Percentiles rank a stretch among this genome's conserved stretches.
phyloP scores from a whole-genome alignment of 2,797 vertebrate species.

The Astyanax mexicanus region DNA sequence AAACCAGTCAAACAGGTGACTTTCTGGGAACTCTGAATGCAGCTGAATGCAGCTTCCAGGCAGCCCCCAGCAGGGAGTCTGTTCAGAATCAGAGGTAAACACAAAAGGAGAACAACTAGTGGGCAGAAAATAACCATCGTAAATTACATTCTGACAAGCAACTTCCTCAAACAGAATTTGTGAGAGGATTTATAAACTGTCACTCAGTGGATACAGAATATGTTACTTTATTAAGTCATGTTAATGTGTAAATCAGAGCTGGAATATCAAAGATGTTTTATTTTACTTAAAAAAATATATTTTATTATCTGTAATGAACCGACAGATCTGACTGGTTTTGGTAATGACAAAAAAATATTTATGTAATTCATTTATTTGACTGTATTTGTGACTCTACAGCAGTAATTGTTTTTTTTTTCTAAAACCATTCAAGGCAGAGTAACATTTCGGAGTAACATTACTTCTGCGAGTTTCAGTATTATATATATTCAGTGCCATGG shows the following conservation, averaged over 20 bases:
- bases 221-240: background rate
- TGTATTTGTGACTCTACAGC: too few species aligned
- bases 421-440: too few species aligned
- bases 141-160: background rate
- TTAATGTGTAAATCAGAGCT: background rate
- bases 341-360: too few species aligned
- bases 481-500: too few species aligned
- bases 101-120: background rate
- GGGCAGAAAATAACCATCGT: background rate
- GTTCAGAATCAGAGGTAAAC: background rate
- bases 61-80: background rate
- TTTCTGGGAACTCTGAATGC: background rate
- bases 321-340: too few species aligned
- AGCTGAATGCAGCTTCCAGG: background rate
- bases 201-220: background rate
- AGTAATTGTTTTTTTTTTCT: too few species aligned
- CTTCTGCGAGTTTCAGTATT: too few species aligned
- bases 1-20: conserved; percentile 18
- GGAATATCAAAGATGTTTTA: too few species aligned
- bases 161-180: background rate
- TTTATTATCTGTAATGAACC: too few species aligned
- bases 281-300: too few species aligned
- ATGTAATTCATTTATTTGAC: too few species aligned
- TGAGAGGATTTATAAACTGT: background rate
- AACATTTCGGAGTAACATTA: too few species aligned